Evolutionary conservation across 2,797 vertebrate genomes (phyloP), one percentile per base, ranked within the genome.

Genomic region (Cossypha caffra): DNA sequence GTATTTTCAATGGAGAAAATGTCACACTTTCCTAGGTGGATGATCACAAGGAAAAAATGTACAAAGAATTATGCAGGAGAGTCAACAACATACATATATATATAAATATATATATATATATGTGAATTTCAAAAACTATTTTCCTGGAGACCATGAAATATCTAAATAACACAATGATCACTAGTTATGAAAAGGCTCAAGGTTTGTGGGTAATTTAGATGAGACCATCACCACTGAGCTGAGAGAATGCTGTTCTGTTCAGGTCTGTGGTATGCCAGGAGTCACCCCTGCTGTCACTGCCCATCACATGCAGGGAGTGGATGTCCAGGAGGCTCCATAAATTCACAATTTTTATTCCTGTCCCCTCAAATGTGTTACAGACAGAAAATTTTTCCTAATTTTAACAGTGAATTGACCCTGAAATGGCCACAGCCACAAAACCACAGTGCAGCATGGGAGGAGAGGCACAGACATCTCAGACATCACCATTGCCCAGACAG

Each of bases 201-300:
- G 25, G 51, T 66, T 73, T 0, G 0, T 67, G 29, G 67, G 7
- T 50, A 31, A n/a, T 29, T 31, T 59, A 29, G 26, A 48, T 37
- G 38, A 42, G 33, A 50, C 13, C 31, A 51, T 50, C 50, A 71
- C 13, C 40, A 69, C 16, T 1, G 11, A 64, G 33, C 24, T 35
- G 37, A n/a, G 9, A 7, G 26, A 63, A 63, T 5, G 9, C 7
- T 73, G 7, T 15, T 74, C 33, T 40, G 15, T 33, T 58, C 33
- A 51, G 19, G 18, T 43, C n/a, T 55, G 7, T 40, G 2, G 0
- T 3, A 16, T 33, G 12, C 7, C n/a, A 5, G 6, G 13, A 13
- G n/a, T 20, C 35, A 35, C 3, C 43, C 7, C 24, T 58, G 29
- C 6, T 2, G 21, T 26, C n/a, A 16, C 29, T 28, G 47, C 13